Base-by-base conservation (phyloP, 2,797 vertebrate species). In the Myiothlypis chrysogaster region DNA sequence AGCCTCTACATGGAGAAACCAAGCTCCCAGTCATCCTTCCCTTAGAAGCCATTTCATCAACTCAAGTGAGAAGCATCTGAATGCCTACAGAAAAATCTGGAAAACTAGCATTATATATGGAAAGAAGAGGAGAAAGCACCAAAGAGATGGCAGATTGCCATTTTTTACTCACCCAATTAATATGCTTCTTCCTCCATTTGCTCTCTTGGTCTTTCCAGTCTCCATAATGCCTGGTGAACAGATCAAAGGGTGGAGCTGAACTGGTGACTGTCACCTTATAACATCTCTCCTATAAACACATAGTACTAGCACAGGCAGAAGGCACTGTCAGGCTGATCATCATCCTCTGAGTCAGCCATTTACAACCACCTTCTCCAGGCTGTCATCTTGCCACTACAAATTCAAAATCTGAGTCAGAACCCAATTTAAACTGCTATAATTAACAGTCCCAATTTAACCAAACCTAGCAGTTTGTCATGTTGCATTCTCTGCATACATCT, bases 351-450 rank as follows among this genome's bases (percentile, higher is more conserved):
- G 95, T 94, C 93, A 96, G 87, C 82, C 95, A 96, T 96, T 94
- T 97, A 94, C 93, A 93, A 96, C 92, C 93, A 96, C 93, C 96
- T 97, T 96, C 93, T 95, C 92, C 90, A 94, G 89, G 94, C 95
- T 97, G 90, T 97, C 92, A 97, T 95, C 93, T 90, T 91, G 90
- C 50, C 95, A 94, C 91, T 91, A 93, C 69, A 84, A 94, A 94
- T 85, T 94, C 91, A 93, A 96, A 95, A 96, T 96, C 90, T 96
- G 93, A 95, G 79, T 97, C 94, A 96, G 92, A 97, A 96, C 91
- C 77, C 93, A 96, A 96, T 94, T 96, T 95, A 96, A 97, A 95
- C 90, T 95, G 87, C 94, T 96, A 90, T 96, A 95, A 97, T 97
- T 97, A 97, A 93, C 86, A 94, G 79, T 87, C 90, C 90, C 59